A percentile compares a stretch with the other conserved stretches of the same genome.
phyloP scores from a whole-genome alignment of 2,888 invertebrate species.

The Diploptera punctata region DNA sequence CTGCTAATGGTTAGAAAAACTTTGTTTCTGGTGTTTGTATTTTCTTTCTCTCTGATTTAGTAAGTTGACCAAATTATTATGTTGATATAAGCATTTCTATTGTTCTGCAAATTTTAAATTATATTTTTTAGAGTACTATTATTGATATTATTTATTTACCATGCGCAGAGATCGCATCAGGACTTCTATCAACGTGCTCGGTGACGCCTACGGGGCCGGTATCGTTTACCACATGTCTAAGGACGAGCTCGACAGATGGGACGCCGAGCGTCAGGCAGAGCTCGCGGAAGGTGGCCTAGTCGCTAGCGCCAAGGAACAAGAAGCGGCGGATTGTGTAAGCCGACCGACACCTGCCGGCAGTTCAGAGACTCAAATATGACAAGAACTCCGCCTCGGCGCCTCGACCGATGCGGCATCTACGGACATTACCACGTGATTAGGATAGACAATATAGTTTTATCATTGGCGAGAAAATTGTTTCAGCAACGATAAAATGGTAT shows the following conservation, averaged over 20 bases:
- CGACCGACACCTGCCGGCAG: slow-evolving; percentile 36
- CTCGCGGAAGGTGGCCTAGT: slow-evolving; percentile 19
- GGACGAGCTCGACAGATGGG: slow-evolving; percentile 47
- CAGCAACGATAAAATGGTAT: not conserved
- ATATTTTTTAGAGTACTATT: too few relatives aligned
- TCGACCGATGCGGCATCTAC: not conserved
- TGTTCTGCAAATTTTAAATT: too few relatives aligned
- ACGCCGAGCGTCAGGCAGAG: slow-evolving; percentile 37
- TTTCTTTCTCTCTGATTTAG: too few relatives aligned
- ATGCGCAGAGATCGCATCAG: slow-evolving; percentile 56
- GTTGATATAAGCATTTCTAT: too few relatives aligned
- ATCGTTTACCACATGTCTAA: slow-evolving; percentile 58
- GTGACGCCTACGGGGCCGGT: slow-evolving; percentile 62
- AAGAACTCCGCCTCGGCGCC: not conserved
- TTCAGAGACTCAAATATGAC: slow-evolving; percentile 34
- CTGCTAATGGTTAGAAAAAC: too few relatives aligned
- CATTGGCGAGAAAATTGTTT: not conserved
- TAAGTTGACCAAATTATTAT: too few relatives aligned
- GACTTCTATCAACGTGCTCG: slow-evolving; percentile 63
- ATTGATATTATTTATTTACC: too few relatives aligned
- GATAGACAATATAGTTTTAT: not conserved
- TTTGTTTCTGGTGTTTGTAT: too few relatives aligned
- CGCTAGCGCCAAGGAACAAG: not conserved
- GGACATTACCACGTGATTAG: too few relatives aligned
- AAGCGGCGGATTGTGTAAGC: not conserved